phyloP scores from a whole-genome alignment of 2,797 vertebrate genomes.

The Ceryle rudis region DNA sequence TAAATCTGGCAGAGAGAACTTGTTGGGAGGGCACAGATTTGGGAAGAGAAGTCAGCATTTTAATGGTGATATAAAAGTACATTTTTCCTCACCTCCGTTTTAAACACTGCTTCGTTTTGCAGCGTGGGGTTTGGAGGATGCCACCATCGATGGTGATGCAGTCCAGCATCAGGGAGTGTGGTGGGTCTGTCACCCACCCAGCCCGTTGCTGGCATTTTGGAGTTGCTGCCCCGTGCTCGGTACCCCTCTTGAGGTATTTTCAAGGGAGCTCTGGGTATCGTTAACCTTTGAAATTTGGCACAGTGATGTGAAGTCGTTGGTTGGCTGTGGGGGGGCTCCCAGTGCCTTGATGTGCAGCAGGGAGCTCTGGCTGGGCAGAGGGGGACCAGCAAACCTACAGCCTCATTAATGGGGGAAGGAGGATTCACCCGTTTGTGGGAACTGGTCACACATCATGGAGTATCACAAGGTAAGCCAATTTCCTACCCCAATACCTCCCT shows the following conservation, averaged over 20 bases:
- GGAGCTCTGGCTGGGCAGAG: neutral
- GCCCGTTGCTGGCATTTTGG: neutral
- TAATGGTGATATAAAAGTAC: neutral
- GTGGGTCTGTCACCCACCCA: neutral
- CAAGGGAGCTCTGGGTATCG: neutral
- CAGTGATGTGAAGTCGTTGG: rapidly evolving
- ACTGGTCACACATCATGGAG: neutral
- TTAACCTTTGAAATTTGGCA: neutral
- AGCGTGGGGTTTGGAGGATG: neutral
- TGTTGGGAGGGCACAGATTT: neutral
- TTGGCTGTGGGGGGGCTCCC: neutral
- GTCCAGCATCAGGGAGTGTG: rapidly evolving
- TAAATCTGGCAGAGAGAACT: neutral
- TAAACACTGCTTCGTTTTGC: neutral
- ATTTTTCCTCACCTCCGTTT: neutral
- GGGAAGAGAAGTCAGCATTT: neutral
- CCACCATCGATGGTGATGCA: rapidly evolving
- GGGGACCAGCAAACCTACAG: neutral
- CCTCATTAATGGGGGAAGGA: neutral
- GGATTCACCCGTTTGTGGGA: neutral
- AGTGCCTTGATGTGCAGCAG: rapidly evolving
- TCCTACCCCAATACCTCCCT: constrained; percentile 49
- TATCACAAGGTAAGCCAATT: constrained; percentile 20
- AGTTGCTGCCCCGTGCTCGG: rapidly evolving
- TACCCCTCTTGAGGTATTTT: neutral